Evolutionary conservation across 2,888 invertebrate genomes (phyloP), one percentile per base, ranked within the genome.

Genomic region (Dasysyrphus albostriatus): DNA sequence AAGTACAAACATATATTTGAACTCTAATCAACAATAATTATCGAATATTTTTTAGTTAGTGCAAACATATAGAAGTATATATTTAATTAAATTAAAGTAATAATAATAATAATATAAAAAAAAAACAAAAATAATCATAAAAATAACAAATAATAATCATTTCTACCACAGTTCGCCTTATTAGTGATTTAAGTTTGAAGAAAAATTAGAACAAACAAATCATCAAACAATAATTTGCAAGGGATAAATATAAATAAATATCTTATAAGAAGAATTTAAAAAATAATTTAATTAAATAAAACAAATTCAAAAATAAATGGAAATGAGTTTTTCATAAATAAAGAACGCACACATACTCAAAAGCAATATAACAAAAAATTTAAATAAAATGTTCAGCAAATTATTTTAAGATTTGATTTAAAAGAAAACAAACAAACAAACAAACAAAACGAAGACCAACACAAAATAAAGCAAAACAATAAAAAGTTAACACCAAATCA

Each of bases 121-220:
- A 51, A 24, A 51, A 51, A 12, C 19, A 19, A 49, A 19, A 49
- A 19, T 51, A 19, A 19, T 24, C 19, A 51, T 54, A 51, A 10
- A 14, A 54, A 54, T 49, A 49, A 16, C 10, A 49, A 19, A 29
- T 61, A n/a, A 49, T 72, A 61, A 34, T 44, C 24, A 76, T 73
- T 34, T 81, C 16, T 54, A 76, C 81, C 81, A 47, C 73, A 63
- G 63, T 51, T 81, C 73, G 85, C 85, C 85, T 85, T 85, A 85
- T 70, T 85, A 85, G 85, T 85, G 73, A 77, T 69, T 81, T 74
- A 85, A 85, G 81, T 81, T 77, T 34, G n/a, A 42, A 72, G 19
- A 14, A 32, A 54, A 29, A 61, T 61, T 47, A 8, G 10, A 65
- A 69, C 54, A 69, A 54, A 14, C 37, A 69, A 69, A 24, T 77